Evolutionary conservation across 1,140 invertebrate genomes (phyloP).

Genomic region (Trachymyrmex cornetzi): DNA sequence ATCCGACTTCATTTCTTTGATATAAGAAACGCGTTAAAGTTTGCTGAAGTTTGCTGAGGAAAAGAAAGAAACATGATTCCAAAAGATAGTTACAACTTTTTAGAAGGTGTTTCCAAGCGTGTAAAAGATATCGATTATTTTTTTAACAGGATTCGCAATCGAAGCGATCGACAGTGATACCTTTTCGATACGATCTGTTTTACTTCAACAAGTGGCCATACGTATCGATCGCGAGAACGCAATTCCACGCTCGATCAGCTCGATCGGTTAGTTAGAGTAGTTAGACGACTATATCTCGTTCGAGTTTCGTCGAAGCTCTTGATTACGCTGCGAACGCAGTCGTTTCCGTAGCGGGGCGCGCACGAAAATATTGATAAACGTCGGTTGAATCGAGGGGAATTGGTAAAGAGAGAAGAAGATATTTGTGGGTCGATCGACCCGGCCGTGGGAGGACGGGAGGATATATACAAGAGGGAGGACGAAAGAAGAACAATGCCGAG

Average conservation of each 20-base stretch:
- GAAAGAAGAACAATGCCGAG: conserved; percentile 61
- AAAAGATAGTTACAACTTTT: not conserved
- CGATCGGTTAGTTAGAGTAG: conserved; percentile 42
- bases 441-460: conserved; percentile 31
- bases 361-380: conserved; percentile 77
- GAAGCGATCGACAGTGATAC: not conserved
- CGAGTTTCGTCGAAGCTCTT: conserved; percentile 38
- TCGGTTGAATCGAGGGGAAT: conserved; percentile 35
- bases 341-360: conserved; percentile 43
- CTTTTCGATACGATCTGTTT: not conserved
- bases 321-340: conserved; percentile 59
- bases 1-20: not conserved
- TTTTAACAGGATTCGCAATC: not conserved
- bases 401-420: conserved; percentile 63
- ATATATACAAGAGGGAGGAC: conserved; percentile 20
- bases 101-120: not conserved
- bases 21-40: not conserved
- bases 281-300: conserved; percentile 44
- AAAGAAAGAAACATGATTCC: not conserved
- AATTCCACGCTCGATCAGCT: conserved; percentile 6
- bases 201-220: conserved; percentile 62
- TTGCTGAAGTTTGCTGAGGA: not conserved
- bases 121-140: not conserved
- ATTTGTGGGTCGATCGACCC: conserved; percentile 62
- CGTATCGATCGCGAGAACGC: not conserved